Conservation (phyloP, 2,888 invertebrate genomes). For the Galerucella calmariensis region DNA sequence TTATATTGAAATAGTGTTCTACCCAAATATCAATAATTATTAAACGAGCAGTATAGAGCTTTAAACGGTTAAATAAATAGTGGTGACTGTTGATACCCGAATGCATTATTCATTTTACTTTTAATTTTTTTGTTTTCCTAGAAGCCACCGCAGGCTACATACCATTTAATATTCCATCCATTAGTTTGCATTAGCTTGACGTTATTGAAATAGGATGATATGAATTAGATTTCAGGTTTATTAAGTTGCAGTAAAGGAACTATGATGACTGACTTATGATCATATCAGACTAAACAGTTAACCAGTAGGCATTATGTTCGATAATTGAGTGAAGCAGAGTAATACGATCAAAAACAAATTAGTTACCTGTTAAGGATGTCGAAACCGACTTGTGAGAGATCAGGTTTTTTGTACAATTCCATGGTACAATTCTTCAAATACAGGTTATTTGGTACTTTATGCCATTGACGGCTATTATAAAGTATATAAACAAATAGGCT, state of each 20-base stretch:
- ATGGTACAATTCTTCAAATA: no score
- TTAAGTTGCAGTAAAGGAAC: background rate
- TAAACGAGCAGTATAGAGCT: background rate
- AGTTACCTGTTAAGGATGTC: no score
- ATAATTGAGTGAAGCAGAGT: no score
- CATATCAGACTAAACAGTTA: background rate
- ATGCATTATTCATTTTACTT: background rate
- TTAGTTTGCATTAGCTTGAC: constrained; percentile 2
- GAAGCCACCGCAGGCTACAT: background rate
- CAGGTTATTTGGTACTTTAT: no score
- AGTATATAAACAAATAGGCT: no score
- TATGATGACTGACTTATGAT: background rate
- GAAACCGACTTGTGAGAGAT: no score
- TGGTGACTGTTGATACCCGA: background rate
- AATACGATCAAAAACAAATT: no score
- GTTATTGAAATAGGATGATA: background rate
- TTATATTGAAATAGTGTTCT: background rate
- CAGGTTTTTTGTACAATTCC: no score
- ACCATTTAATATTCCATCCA: background rate
- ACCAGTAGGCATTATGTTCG: background rate
- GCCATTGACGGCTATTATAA: no score
- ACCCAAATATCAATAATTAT: no score
- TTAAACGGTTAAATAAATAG: background rate
- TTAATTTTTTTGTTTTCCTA: background rate
- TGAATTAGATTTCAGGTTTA: constrained; percentile 1